Base-by-base conservation (phyloP, 2,113 vertebrate species). In the Leuciscus idus region DNA sequence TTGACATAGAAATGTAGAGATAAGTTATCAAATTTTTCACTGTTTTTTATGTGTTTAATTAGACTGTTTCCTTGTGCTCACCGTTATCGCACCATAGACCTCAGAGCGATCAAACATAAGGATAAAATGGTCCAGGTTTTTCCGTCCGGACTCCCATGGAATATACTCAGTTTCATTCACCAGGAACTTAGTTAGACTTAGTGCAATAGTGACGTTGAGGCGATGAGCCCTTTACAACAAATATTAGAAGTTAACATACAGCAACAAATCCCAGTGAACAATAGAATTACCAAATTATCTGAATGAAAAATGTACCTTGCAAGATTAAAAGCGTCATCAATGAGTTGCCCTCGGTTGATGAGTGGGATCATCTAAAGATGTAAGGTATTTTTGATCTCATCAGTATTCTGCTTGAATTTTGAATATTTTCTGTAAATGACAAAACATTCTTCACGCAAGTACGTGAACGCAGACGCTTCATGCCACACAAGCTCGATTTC, bases 51-150 rank as follows among this genome's bases (percentile, higher is more conserved):
- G 10, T 46, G 33, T 59, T 26, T 2, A 52, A 1, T 68, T 39
- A 43, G 2, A n/a, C 30, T 26, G 43, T n/a, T 7, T 82, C 66
- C 17, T 55, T 61, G 7, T 28, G 36, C 90, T 68, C 91, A 96
- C 98, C 96, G 94, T 91, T 95, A 99, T 97, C 77, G 91, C 91
- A 48, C 96, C 96, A 0, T 96, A 97, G 59, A 98, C 96, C 68
- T 97, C 95, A 0, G 95, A 95, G 87, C 97, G 97, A 88, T 99
- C 97, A 1, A 99, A 97, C 98, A 99, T 99, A 84, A 93, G 93
- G 89, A 90, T 68, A 80, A 97, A 96, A 92, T 97, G 98, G 0
- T 64, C 43, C 3, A 99, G 92, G 89, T 96, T 97, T 78, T 1
- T 92, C 19, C 96, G 57, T 0, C 97, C 96, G 0, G 95, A 93